Evolutionary conservation across 2,113 vertebrate genomes (phyloP), one percentile per base, ranked within the genome.

Genomic region (Ranitomeya variabilis): DNA sequence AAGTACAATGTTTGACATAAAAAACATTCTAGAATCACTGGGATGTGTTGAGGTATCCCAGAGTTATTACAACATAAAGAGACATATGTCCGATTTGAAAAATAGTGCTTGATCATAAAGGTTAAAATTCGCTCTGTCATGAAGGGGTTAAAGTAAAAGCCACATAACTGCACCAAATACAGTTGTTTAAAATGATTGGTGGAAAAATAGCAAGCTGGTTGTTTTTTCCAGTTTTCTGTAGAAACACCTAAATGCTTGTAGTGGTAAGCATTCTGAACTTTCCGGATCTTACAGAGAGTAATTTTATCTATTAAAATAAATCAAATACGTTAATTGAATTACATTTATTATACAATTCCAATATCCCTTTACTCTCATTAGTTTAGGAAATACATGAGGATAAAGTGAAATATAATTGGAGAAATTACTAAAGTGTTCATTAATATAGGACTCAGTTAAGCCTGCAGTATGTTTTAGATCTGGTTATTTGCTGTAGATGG

Each of bases 381-480:
- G 69, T 73, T 73, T 73, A 73, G 69, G 69, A 73, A 73, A 73
- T 73, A 26, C 67, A 69, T 26, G 23, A 69, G 67, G n/a, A 69
- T 69, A 69, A 69, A 69, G 67, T 69, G 67, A 69, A 69, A 26
- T 26, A 69, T 69, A 69, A 69, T 69, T 69, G 26, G 14, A 73
- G 5, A 73, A 31, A 73, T 73, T 3, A 37, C 69, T 73, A 16
- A 31, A 73, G 69, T 37, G 26, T 31, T 26, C 69, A 73, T 73
- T 73, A 73, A 73, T 73, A 73, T 12, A 37, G 23, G 69, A 37
- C 69, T 21, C 12, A 62, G 64, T 66, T 66, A 9, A 9, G 19
- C 19, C 64, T 66, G 19, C 21, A 66, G 64, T 66, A 66, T 66
- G 21, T 21, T 66, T 21, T 7, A 73, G 0, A 14, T 37, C 26